Evolutionary conservation across 2,888 invertebrate genomes (phyloP), one percentile per base, ranked within the genome.

Genomic region (Nowickia ferox): DNA sequence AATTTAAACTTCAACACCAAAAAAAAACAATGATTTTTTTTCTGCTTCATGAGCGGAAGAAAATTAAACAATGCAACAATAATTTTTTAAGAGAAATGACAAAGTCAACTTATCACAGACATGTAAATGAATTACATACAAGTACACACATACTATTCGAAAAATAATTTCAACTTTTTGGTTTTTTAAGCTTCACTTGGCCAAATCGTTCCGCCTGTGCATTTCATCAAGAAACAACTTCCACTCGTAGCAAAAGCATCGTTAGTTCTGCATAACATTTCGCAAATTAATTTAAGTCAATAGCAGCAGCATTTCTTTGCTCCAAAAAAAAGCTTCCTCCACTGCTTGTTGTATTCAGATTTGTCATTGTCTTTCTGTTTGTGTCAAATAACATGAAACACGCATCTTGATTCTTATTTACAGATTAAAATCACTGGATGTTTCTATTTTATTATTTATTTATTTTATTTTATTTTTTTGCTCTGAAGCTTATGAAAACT

Each of bases 381-480:
- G n/a, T 79, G 55, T 63, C 71, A 57, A 44, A 44, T 38, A 30
- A 38, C 57, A 63, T 74, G 46, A 48, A 30, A 51, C 48, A 38
- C 17, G 22, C 48, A 51, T 66, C 48, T 30, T 72, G 30, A 19
- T 42, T 44, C 46, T 55, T 19, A 19, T 65, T 46, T 68, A 15
- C 46, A 77, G 59, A 57, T 77, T 46, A 48, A 38, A 55, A 57
- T 40, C 71, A 44, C 61, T 30, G 11, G 1, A 48, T 69, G 30
- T 57, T 63, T 65, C 44, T 40, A 40, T 63, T 79, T 17, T 75
- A 13, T 61, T 55, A 46, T 57, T 48, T 51, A 61, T 78, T 78
- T 53, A 48, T 77, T 30, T 15, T 15, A 44, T 44, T 63, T 42
- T 42, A 71, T 44, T 79, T 53, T 10, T 19, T 51, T 19, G 9